These are phyloP conservation scores for Leuciscus idus DNA, from an alignment of 2,113 vertebrate genomes.

Conservation along the genomic window DNA sequence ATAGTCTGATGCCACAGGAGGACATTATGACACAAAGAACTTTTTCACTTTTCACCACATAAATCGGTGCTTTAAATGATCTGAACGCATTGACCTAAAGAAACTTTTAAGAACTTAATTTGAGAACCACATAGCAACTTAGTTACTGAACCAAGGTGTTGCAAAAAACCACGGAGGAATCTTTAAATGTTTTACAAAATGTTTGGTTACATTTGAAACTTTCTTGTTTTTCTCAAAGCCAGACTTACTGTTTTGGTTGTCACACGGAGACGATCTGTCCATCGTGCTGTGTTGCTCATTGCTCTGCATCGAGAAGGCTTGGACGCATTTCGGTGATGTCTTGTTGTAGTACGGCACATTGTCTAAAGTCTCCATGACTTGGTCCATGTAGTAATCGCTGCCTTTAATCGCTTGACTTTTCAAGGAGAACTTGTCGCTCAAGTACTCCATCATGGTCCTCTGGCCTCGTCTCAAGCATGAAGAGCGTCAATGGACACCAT, in stretches of 20 bases:
- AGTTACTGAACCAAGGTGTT: background rate
- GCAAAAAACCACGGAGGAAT: background rate
- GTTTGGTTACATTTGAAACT: background rate
- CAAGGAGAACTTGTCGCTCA: conserved; percentile 93
- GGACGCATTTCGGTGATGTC: conserved; percentile 85
- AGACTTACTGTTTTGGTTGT: conserved; percentile 84
- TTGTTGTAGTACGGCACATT: conserved; percentile 92
- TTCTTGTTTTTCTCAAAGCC: background rate
- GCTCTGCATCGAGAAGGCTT: conserved; percentile 87
- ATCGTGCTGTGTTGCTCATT: conserved; percentile 83
- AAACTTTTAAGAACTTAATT: background rate
- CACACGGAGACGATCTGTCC: conserved; percentile 86
- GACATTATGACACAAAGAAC: background rate
- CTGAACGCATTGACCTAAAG: background rate
- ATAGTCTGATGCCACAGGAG: background rate
- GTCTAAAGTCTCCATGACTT: conserved; percentile 95
- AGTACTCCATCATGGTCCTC: conserved; percentile 91
- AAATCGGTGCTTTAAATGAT: background rate
- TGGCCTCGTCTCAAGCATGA: conserved; percentile 52
- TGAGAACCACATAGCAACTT: background rate
- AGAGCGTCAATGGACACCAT: conserved; percentile 66
- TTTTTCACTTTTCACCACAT: background rate
- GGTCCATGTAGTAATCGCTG: conserved; percentile 93
- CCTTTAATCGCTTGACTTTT: conserved; percentile 87
- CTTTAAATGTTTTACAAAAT: background rate